Evolutionary conservation across 1,140 invertebrate species (phyloP).

Genomic region (Pseudomyrmex cubaensis): DNA sequence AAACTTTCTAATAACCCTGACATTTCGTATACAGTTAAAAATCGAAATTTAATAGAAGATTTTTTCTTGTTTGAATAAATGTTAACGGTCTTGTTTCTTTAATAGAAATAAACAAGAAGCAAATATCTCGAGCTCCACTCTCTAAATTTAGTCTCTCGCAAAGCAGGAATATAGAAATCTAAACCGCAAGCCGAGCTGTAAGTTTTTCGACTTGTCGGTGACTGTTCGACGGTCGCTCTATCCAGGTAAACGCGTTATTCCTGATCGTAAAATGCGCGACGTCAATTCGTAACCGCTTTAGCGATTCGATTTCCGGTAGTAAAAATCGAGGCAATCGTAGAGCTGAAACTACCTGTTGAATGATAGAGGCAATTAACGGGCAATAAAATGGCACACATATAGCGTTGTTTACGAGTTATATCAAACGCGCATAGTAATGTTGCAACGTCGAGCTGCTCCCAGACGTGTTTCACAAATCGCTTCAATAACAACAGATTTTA

Average conservation of each 20-base stretch:
- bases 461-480: no score
- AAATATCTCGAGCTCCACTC: not conserved
- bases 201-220: conserved; percentile 38
- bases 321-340: conserved; percentile 7
- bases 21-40: conserved; percentile 1
- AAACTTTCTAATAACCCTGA: conserved; percentile 14
- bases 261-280: conserved; percentile 23
- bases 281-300: conserved; percentile 9
- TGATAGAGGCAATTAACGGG: conserved; percentile 24
- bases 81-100: not conserved
- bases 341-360: not conserved
- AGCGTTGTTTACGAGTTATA: not conserved
- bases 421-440: conserved; percentile 6
- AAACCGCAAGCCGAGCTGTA: conserved; percentile 30
- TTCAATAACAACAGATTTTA: no score
- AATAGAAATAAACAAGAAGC: conserved; percentile 9
- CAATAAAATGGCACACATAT: conserved; percentile 18
- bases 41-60: not conserved
- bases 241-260: conserved; percentile 4
- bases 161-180: conserved; percentile 32
- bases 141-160: conserved; percentile 9
- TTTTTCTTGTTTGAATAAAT: not conserved
- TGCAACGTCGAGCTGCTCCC: not conserved
- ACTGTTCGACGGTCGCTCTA: not conserved
- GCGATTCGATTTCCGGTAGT: conserved; percentile 11